Percentiles rank a stretch among this genome's conserved stretches.
Evolutionary conservation across 2,113 vertebrate species (phyloP).

Genomic region (Lampris megalopsis): DNA sequence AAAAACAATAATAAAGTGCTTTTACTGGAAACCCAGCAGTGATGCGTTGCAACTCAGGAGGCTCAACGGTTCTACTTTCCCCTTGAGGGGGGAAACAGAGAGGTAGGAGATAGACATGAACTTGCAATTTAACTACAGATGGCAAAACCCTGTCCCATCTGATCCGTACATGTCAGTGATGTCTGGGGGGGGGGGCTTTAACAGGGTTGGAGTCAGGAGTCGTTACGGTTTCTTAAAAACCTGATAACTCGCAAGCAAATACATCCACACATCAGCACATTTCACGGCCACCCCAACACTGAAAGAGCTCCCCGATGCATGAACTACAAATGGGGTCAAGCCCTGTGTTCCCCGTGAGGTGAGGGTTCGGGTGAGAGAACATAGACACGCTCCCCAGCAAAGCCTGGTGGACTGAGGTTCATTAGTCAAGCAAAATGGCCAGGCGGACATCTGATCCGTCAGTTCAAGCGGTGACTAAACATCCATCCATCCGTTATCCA

Average conservation of each 20-base stretch:
- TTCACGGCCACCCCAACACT: neutral
- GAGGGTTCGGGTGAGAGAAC: too few species aligned
- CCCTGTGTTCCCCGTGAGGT: too few species aligned
- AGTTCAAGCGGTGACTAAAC: too few species aligned
- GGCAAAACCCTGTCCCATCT: neutral
- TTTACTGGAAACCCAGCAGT: slow-evolving; percentile 11
- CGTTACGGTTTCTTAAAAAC: neutral
- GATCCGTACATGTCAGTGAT: neutral
- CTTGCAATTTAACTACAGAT: neutral
- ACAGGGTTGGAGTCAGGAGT: neutral
- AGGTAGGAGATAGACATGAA: neutral
- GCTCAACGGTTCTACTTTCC: slow-evolving; percentile 10
- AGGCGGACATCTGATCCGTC: too few species aligned
- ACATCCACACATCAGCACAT: neutral
- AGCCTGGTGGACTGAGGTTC: too few species aligned
- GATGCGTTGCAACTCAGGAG: neutral
- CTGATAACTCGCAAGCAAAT: neutral
- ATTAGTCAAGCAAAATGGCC: too few species aligned
- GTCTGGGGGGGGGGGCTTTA: neutral
- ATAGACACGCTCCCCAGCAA: too few species aligned
- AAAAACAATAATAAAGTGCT: neutral
- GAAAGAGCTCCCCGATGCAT: too few species aligned
- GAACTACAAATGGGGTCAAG: too few species aligned
- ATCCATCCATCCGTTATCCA: too few species aligned
- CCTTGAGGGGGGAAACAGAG: neutral